Base-by-base conservation (phyloP, 2,113 vertebrate genomes). In the Hydrolagus affinis region DNA sequence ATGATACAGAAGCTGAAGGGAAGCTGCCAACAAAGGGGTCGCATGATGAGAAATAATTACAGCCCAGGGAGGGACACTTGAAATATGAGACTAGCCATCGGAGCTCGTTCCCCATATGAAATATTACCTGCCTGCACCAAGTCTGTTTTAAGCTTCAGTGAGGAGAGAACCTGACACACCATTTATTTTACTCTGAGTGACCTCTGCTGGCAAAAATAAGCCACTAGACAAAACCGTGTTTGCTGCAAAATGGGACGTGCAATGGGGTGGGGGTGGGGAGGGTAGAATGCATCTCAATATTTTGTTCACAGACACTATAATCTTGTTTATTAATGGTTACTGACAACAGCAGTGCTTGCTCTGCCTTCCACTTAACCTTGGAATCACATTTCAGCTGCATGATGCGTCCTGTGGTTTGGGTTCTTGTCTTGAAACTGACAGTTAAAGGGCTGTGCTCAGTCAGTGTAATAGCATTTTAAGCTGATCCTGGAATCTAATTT, bases 131-230 rank as follows among this genome's bases (percentile, higher is more conserved):
- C 60, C 77, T 10, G 9, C 62, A 19, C 77, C 15, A 30, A 66
- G 8, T 4, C 15, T 6, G 56, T 23, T n/a, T 77, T 83, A 66
- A 66, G 23, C 59, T 32, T 83, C 59, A 83, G 17, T 21, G 14
- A 28, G 15, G 15, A 30, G 60, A 83, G 15, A 30, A 83, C 2
- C 25, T 83, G 60, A 83, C 60, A 66, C 25, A 88, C 88, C 87
- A 88, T 91, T 93, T 88, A 89, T 89, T 90, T 93, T 91, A 88
- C 86, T 87, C 73, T 73, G 90, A 91, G 88, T 91, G 90, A 91
- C 90, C 90, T 90, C 91, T 92, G 87, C 90, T 90, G 91, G 90
- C 87, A 88, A 91, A 72, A 89, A 2, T 23, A 62, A n/a, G 76
- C 8, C 76, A 80, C 76, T 60, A 59, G 23, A 0, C 60, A 30